Evolutionary conservation across 2,113 vertebrate genomes (phyloP).

Genomic region (Seriola rivoliana): DNA sequence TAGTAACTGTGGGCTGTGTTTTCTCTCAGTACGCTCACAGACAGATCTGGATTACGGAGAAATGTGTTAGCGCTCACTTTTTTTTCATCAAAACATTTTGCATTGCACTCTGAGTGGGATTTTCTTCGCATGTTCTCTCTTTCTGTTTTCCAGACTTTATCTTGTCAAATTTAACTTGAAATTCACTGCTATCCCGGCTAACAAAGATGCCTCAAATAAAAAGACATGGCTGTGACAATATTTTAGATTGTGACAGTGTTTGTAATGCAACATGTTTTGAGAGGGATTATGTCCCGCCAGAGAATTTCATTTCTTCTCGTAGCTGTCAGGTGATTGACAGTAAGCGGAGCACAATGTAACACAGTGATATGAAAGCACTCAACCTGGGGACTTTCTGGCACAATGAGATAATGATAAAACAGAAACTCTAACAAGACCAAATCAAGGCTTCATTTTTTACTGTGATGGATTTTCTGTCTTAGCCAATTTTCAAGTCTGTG

Average conservation of each 20-base stretch:
- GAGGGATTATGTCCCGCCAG: slow-evolving; percentile 57
- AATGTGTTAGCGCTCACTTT: not conserved
- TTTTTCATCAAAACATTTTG: not conserved
- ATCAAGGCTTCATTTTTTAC: slow-evolving; percentile 54
- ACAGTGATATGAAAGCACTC: slow-evolving; percentile 69
- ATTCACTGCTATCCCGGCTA: not conserved
- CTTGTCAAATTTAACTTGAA: slow-evolving; percentile 21
- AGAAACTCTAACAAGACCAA: slow-evolving; percentile 57
- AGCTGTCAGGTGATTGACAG: slow-evolving; percentile 69
- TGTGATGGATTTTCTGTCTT: slow-evolving; percentile 68
- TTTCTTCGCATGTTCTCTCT: not conserved
- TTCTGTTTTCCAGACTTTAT: not conserved
- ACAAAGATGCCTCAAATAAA: slow-evolving; percentile 43
- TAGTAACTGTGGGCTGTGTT: not conserved
- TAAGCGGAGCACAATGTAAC: slow-evolving; percentile 63
- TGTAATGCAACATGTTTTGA: slow-evolving; percentile 58
- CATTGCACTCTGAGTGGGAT: not conserved
- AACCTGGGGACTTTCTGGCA: slow-evolving; percentile 68
- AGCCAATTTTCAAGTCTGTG: slow-evolving; percentile 57
- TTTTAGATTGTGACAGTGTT: slow-evolving; percentile 44
- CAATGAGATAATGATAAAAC: slow-evolving; percentile 75
- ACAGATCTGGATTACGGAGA: slow-evolving; percentile 10
- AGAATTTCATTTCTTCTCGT: slow-evolving; percentile 47
- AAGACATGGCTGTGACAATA: slow-evolving; percentile 35
- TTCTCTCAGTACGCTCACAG: not conserved